Evolutionary conservation across 2,797 vertebrate genomes (phyloP), one percentile per base, ranked within the genome.

Genomic region (Chromis chromis): DNA sequence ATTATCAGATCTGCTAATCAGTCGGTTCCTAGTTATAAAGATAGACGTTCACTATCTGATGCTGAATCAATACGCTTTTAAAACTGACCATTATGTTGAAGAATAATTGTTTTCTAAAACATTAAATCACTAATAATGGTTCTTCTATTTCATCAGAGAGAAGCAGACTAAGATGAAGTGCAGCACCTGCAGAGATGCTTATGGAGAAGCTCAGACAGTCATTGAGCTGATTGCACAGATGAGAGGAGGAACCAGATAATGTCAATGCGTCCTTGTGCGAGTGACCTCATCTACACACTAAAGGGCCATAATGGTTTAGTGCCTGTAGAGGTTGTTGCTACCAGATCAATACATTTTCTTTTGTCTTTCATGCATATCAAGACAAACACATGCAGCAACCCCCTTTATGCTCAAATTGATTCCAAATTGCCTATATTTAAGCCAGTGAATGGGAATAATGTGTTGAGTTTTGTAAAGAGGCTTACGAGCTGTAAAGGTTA

Each of bases 401-500:
- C 3, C 25, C 22, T 57, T 4, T 17, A 19, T 27, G 10, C 50
- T 36, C 0, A 48, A 7, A 21, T 49, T 49, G 0, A 33, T 14
- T 33, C 3, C 6, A 42, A 3, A 40, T 33, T 2, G 31, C 58
- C 40, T 61, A 1, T 11, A 12, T 36, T 36, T 36, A 10, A 10
- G 33, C 10, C 36, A 49, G 1, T 71, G 55, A 81, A 13, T 31
- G 10, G 10, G n/a, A 75, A 77, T 72, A 27, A 36, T 74, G 66
- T 50, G 25, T 48, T 73, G 12, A 42, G 56, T 68, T 73, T 81
- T 86, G 60, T 75, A 79, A 59, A 44, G 44, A 84, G 73, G 69
- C 57, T 83, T 33, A 27, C 74, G 70, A 71, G 82, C 77, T 87
- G 67, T 83, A 63, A 74, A 83, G 22, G 56, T 28, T 60, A 53